Conservation (phyloP, 1,140 invertebrate genomes). For the Trypoxylus dichotomus region DNA sequence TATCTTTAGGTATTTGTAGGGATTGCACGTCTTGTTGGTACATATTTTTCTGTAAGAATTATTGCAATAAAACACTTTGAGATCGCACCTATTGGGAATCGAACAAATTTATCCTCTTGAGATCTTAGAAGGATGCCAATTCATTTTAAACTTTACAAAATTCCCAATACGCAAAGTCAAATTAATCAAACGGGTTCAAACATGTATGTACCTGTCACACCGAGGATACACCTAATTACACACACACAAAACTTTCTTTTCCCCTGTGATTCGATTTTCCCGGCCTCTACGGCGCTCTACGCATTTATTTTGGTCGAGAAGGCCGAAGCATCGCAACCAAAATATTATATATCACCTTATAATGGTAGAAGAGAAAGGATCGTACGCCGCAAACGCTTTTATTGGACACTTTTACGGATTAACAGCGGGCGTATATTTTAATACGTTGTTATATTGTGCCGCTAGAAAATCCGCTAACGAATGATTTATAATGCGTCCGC, state of each 20-base stretch:
- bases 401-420: not conserved
- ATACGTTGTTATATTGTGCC: not conserved
- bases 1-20: no score
- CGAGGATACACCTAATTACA: no score
- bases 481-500: not conserved
- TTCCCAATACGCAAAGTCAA: no score
- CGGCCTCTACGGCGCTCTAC: not conserved
- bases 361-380: not conserved
- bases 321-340: not conserved
- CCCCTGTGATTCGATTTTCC: not conserved
- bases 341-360: slow-evolving; percentile 1
- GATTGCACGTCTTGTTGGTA: no score
- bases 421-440: slow-evolving; percentile 6
- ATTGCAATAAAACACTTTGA: no score
- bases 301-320: not conserved
- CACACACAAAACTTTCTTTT: not conserved
- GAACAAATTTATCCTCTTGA: no score
- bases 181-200: no score
- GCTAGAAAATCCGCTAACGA: not conserved
- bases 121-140: no score
- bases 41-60: no score
- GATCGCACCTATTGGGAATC: no score
- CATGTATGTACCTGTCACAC: no score
- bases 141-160: no score
- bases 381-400: not conserved